A percentile compares a stretch with the other conserved stretches of the same genome.
Conservation (phyloP, 2,113 vertebrate genomes). For the Danio rerio region GRCz12tu NC_133194.1:34924501-34925000, state of each 20-base stretch:
- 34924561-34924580: slow-evolving; percentile 77
- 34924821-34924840: slow-evolving; percentile 33
- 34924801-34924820: slow-evolving; percentile 69
- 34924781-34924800: slow-evolving; percentile 82
- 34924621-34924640: slow-evolving; percentile 43
- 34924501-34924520: slow-evolving; percentile 53
- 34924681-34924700: slow-evolving; percentile 69
- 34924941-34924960: slow-evolving; percentile 30
- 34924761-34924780: slow-evolving; percentile 69
- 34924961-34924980: slow-evolving; percentile 38
- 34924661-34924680: slow-evolving; percentile 93
- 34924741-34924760: slow-evolving; percentile 80
- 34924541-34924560: slow-evolving; percentile 89
- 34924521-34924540: slow-evolving; percentile 79
- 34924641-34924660: slow-evolving; percentile 81
- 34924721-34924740: slow-evolving; percentile 84
- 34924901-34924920: neutral
- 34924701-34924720: slow-evolving; percentile 69
- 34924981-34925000: slow-evolving; percentile 60
- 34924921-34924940: slow-evolving; percentile 36
- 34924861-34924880: slow-evolving; percentile 34
- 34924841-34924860: slow-evolving; percentile 26
- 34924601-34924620: slow-evolving; percentile 48
- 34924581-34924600: slow-evolving; percentile 45
- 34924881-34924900: slow-evolving; percentile 30